A percentile compares a stretch with the other conserved stretches of the same genome.
Conservation (phyloP, 2,797 vertebrate species). For the Fistularia commersonii region DNA sequence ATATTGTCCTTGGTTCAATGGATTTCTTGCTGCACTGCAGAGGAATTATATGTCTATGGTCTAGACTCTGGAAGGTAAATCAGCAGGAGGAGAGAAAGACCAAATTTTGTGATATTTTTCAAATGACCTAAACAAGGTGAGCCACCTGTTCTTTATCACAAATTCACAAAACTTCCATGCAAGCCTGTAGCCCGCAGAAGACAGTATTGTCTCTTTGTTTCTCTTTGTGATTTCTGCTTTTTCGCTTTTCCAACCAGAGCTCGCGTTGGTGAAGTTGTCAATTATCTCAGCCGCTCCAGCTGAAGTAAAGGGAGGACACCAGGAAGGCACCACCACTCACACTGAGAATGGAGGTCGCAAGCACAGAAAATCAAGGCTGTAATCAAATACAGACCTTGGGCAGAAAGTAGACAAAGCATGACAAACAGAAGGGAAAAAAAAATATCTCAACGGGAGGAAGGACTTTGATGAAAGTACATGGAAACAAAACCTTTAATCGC, state of each 20-base stretch:
- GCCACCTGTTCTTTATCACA: slow-evolving; percentile 22
- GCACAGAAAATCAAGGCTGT: slow-evolving; percentile 42
- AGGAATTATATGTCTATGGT: slow-evolving; percentile 35
- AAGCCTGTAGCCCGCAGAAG: too few species aligned
- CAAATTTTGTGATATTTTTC: slow-evolving; percentile 31
- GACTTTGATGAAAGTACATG: slow-evolving; percentile 15
- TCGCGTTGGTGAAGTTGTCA: too few species aligned
- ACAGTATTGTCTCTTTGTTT: too few species aligned
- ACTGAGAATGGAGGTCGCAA: slow-evolving; percentile 43
- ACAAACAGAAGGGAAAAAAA: slow-evolving; percentile 13
- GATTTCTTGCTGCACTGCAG: slow-evolving; percentile 35
- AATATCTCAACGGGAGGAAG: slow-evolving; percentile 4
- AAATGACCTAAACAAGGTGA: slow-evolving; percentile 30
- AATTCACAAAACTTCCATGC: too few species aligned
- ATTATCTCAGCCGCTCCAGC: slow-evolving; percentile 53
- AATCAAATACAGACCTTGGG: slow-evolving; percentile 45
- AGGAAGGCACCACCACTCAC: slow-evolving; percentile 39
- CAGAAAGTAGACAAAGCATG: slow-evolving; percentile 32
- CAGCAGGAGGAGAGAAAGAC: slow-evolving; percentile 20
- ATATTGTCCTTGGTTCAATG: slow-evolving; percentile 51
- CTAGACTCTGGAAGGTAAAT: slow-evolving; percentile 38
- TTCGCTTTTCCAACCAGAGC: too few species aligned
- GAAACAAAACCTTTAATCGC: too few species aligned
- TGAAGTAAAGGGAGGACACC: slow-evolving; percentile 16
- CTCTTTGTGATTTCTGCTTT: too few species aligned